Evolutionary conservation across 2,888 invertebrate genomes (phyloP).

Genomic region (Alsophila aescularia): DNA sequence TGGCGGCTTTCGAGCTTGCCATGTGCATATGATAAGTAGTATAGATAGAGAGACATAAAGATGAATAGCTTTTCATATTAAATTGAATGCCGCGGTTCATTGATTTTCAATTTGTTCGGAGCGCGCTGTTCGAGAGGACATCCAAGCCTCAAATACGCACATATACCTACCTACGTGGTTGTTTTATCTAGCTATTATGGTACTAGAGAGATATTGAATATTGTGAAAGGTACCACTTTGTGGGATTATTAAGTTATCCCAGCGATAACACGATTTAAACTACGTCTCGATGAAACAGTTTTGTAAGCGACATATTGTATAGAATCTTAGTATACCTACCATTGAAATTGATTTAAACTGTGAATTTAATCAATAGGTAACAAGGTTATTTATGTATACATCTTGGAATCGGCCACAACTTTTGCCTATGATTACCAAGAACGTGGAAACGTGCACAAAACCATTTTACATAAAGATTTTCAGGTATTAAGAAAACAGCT

Average conservation of each 20-base stretch:
- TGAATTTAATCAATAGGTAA: not conserved
- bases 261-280: constrained; percentile 27
- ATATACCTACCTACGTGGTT: constrained; percentile 39
- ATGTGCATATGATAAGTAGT: constrained; percentile 38
- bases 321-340: constrained; percentile 27
- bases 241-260: constrained; percentile 41
- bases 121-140: constrained; percentile 56
- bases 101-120: constrained; percentile 80
- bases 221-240: constrained; percentile 46
- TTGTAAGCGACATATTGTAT: constrained; percentile 10
- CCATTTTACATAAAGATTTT: too few species aligned
- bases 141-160: constrained; percentile 56
- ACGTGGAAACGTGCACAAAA: too few species aligned
- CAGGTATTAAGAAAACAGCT: too few species aligned
- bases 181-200: constrained; percentile 38
- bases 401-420: not conserved
- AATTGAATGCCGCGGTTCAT: constrained; percentile 75
- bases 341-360: constrained; percentile 30
- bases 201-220: constrained; percentile 46
- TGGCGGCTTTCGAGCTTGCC: constrained; percentile 32
- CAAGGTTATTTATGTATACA: not conserved
- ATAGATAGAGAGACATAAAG: constrained; percentile 46
- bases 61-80: constrained; percentile 75
- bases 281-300: constrained; percentile 13
- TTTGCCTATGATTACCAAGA: not conserved